A percentile compares a stretch with the other conserved stretches of the same genome.
These are phyloP conservation scores for Ornithorhynchus anatinus DNA, from an alignment of 2,113 vertebrate species.

Conservation along the genomic window DNA sequence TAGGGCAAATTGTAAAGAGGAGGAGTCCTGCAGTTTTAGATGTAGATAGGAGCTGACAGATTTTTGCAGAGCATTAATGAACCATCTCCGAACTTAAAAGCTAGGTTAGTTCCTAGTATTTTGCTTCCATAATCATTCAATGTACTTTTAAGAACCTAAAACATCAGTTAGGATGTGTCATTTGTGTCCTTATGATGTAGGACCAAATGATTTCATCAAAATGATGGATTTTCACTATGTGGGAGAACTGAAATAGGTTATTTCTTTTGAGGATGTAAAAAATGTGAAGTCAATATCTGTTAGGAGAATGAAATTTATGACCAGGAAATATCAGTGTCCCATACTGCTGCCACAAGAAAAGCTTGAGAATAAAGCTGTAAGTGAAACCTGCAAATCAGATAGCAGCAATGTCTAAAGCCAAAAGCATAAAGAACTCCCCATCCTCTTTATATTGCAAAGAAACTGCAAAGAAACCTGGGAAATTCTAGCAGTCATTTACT, in stretches of 20 bases:
- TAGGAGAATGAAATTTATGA: not conserved
- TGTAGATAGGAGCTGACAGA: not conserved
- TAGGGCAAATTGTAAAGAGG: not conserved
- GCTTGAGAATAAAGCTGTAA: conserved; percentile 1
- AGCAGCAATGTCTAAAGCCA: no score
- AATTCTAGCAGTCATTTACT: not conserved
- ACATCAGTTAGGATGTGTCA: not conserved
- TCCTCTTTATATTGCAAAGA: no score
- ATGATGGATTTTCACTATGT: not conserved
- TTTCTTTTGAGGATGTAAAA: not conserved
- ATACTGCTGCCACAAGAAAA: not conserved
- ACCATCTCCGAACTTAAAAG: rapidly evolving
- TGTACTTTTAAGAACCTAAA: conserved; percentile 4
- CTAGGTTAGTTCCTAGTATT: not conserved
- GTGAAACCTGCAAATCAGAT: not conserved
- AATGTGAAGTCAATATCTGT: not conserved
- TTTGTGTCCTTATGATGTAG: not conserved
- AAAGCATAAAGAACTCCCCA: not conserved
- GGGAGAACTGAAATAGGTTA: not conserved
- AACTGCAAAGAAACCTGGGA: not conserved
- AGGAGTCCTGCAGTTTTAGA: not conserved
- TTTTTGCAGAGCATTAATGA: not conserved
- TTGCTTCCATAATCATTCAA: not conserved
- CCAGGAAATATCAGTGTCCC: not conserved
- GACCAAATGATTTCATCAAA: conserved; percentile 4